A percentile compares a stretch with the other conserved stretches of the same genome.
Evolutionary conservation across 2,797 vertebrate genomes (phyloP).

Genomic region (Pseudocheirus occidentalis): DNA sequence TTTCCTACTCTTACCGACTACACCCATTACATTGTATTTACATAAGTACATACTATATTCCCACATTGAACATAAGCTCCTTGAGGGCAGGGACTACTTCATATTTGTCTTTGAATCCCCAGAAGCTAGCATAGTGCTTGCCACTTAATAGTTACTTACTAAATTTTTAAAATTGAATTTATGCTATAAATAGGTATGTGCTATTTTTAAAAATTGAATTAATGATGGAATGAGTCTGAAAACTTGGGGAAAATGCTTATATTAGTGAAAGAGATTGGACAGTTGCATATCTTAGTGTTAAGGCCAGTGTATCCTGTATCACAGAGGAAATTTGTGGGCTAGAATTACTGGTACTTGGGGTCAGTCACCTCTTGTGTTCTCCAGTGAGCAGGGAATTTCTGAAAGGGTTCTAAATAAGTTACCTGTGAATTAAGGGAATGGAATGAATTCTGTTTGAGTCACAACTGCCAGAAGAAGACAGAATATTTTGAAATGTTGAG

Average conservation of each 20-base stretch:
- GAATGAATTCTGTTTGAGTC: background rate
- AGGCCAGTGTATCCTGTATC: conserved; percentile 15
- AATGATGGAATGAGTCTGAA: background rate
- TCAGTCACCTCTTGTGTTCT: conserved; percentile 17
- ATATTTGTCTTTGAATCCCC: background rate
- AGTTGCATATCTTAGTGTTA: background rate
- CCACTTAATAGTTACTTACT: background rate
- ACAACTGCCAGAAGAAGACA: conserved; percentile 28
- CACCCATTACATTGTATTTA: background rate
- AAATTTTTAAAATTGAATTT: background rate
- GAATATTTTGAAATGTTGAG: conserved; percentile 33
- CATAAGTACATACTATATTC: background rate
- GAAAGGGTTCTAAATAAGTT: conserved; percentile 9
- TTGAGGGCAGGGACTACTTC: background rate
- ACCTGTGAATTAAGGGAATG: conserved; percentile 23
- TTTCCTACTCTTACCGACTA: background rate
- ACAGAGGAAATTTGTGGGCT: background rate
- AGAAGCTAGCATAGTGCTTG: background rate
- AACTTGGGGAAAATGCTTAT: conserved; percentile 20
- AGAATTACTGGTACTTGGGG: background rate
- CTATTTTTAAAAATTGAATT: background rate
- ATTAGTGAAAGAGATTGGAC: conserved; percentile 41
- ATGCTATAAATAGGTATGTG: background rate
- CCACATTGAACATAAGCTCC: background rate
- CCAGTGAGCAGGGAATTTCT: conserved; percentile 9